phyloP scores from a whole-genome alignment of 2,113 vertebrate species.

The Saguinus imperator region DNA sequence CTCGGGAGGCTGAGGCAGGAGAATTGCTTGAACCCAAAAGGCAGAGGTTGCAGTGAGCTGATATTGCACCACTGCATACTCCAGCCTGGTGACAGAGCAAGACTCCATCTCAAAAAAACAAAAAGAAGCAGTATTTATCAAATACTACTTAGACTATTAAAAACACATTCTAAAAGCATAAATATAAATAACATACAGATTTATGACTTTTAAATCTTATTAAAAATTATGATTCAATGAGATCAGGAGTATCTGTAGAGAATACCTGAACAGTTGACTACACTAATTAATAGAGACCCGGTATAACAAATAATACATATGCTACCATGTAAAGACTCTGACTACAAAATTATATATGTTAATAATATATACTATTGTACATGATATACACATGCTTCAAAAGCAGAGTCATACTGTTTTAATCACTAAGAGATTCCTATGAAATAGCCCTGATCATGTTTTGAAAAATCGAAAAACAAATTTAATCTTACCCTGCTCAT shows the following conservation, averaged over 20 bases:
- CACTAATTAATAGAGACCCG: not conserved
- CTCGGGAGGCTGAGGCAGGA: no score
- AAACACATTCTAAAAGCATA: constrained; percentile 27
- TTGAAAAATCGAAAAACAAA: not conserved
- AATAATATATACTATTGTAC: not conserved
- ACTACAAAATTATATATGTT: not conserved
- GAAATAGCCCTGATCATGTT: not conserved
- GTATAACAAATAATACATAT: not conserved
- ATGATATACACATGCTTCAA: not conserved
- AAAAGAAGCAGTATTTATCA: not conserved
- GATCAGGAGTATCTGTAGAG: not conserved
- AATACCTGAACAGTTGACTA: not conserved
- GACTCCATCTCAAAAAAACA: no score
- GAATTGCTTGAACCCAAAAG: no score
- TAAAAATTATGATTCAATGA: not conserved
- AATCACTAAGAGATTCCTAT: not conserved
- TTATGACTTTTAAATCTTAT: not conserved
- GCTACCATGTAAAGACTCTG: not conserved
- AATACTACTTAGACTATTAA: constrained; percentile 17
- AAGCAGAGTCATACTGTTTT: not conserved
- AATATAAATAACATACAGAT: not conserved
- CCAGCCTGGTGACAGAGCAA: no score
- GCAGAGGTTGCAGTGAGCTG: no score
- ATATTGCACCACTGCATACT: no score
- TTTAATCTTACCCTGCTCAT: constrained; percentile 90